Base-by-base conservation (phyloP, 2,888 invertebrate genomes). In the Phengaris arion region DNA sequence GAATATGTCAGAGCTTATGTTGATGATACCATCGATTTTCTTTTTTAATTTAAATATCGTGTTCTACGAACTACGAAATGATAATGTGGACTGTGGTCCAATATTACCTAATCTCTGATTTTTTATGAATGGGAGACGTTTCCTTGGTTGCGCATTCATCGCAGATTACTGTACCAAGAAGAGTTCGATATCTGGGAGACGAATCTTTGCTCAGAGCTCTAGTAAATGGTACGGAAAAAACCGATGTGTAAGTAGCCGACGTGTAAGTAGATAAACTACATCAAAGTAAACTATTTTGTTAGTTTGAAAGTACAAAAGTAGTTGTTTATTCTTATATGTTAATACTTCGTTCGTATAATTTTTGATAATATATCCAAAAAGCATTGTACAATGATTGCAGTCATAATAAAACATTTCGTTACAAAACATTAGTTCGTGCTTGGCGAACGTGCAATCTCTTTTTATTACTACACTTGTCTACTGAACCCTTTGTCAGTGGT, bases 361-460 rank as follows among this genome's bases (percentile, higher is more conserved):
- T 64, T 64, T 64, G 13, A 45, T 45, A 45, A 70, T 51, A 35
- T 54, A 22, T 45, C 52, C 35, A 35, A 13, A 72, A 72, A 72
- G 52, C 52, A 35, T 54, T 35, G 35, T 35, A 54, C 72, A 72
- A 12, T 52, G 52, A 6, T 8, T 22, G 35, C 15, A 7, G 4
- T 72, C 72, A 54, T 13, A 13, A 72, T 72, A 72, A 72, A 72
- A 54, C 72, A 72, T 72, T 72, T 72, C 35, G 54, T 72, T 72
- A 72, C 72, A 72, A 72, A 72, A 72, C 72, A 72, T 72, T 72
- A 72, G 72, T 22, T 72, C 72, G 72, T 72, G 72, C 72, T 72
- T 13, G 35, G 22, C 35, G 72, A 72, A 72, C 52, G 72, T 72
- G 72, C 72, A 72, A 72, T 72, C 72, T 72, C 72, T 54, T 72